A percentile compares a stretch with the other conserved stretches of the same genome.
These are phyloP conservation scores for Coryphaenoides rupestris DNA, from an alignment of 2,113 vertebrate species.

Conservation along the genomic window DNA sequence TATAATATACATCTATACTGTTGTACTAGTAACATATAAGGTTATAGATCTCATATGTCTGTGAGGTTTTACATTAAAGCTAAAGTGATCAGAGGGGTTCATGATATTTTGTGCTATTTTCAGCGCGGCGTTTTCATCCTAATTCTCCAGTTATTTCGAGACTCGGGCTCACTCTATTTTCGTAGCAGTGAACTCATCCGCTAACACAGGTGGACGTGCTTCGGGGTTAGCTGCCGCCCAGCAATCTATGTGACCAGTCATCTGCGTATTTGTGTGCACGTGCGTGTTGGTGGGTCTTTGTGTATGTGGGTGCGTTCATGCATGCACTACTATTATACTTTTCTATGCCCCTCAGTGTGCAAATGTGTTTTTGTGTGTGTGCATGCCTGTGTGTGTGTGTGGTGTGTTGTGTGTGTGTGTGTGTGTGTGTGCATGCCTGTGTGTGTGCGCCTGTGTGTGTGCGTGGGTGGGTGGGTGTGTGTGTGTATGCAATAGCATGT, in stretches of 20 bases:
- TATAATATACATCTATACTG: too few species aligned
- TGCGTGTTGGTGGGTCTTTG: background rate
- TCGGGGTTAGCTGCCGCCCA: conserved; percentile 36
- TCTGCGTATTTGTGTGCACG: background rate
- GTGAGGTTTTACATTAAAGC: too few species aligned
- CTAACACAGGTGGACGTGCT: conserved; percentile 54
- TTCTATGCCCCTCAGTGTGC: background rate
- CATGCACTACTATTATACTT: background rate
- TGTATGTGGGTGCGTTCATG: background rate
- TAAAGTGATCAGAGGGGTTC: too few species aligned
- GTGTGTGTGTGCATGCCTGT: conserved; percentile 38
- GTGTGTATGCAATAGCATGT: conserved; percentile 8
- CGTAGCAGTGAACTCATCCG: conserved; percentile 45
- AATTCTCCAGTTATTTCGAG: conserved; percentile 58
- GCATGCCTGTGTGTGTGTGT: background rate
- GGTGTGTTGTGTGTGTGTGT: conserved; percentile 16
- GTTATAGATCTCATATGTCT: too few species aligned
- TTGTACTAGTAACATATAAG: too few species aligned
- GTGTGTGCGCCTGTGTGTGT: conserved; percentile 4
- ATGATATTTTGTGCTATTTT: conserved; percentile 12
- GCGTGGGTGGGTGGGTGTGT: conserved; percentile 1
- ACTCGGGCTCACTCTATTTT: conserved; percentile 42
- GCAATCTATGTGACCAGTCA: conserved; percentile 11
- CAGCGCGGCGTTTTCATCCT: conserved; percentile 1
- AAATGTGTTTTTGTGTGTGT: conserved; percentile 10